Conservation (phyloP, 2,888 invertebrate species). For the Phania funesta region DNA sequence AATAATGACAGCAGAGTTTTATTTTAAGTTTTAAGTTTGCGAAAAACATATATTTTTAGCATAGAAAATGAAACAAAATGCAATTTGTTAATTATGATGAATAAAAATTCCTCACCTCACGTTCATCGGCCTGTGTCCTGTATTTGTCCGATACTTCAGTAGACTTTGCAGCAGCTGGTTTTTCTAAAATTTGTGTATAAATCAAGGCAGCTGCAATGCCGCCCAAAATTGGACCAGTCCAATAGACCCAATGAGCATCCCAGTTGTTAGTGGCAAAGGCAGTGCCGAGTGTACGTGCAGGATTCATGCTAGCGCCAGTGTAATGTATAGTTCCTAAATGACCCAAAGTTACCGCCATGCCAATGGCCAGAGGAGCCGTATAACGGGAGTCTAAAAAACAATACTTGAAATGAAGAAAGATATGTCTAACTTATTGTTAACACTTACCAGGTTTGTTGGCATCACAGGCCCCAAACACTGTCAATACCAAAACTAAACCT, state of each 20-base stretch:
- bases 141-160: constrained; percentile 77
- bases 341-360: constrained; percentile 90
- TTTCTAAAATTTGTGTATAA: constrained; percentile 82
- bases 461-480: constrained; percentile 90
- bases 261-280: constrained; percentile 89
- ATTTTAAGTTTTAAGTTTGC: too few relatives aligned
- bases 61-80: background rate
- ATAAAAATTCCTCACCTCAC: constrained; percentile 83
- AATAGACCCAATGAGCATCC: constrained; percentile 93
- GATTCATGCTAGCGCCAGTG: constrained; percentile 96
- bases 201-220: constrained; percentile 89
- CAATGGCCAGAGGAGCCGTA: constrained; percentile 92
- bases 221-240: constrained; percentile 92
- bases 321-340: constrained; percentile 91
- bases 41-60: too few relatives aligned
- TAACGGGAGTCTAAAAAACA: constrained; percentile 84
- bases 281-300: constrained; percentile 93
- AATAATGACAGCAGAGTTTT: too few relatives aligned
- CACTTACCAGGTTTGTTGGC: constrained; percentile 77
- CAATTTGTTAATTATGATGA: constrained; percentile 66
- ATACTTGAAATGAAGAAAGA: background rate
- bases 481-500: constrained; percentile 92
- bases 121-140: constrained; percentile 82
- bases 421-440: background rate
- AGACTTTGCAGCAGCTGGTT: constrained; percentile 71